Base-by-base conservation (phyloP, 2,888 invertebrate genomes). In the Drepanosiphum platanoidis region DNA sequence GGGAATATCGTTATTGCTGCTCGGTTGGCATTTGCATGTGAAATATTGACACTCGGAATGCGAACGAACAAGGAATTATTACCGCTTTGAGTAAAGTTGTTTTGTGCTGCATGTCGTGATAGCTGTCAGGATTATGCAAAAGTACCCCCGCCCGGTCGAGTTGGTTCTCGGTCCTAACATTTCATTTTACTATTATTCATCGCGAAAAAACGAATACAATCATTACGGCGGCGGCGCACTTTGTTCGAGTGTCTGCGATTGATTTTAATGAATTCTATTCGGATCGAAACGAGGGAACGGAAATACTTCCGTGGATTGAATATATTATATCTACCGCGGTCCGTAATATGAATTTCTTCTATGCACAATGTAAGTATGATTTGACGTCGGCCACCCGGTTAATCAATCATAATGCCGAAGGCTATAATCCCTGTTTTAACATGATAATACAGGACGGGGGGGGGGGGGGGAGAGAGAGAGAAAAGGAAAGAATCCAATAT, bases 361-460 rank as follows among this genome's bases (percentile, higher is more conserved):
- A 30, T 34, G 22, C 15, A 71, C 71, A 71, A 71, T n/a, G n/a
- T 58, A 36, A 34, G 22, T 68, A 79, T 68, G 79, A 79, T 80
- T 46, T 52, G 61, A 72, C 61, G 61, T 61, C 61, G 30, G 39
- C 13, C 22, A 72, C 72, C 11, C 58, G n/a, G 68, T 75, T 75
- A 75, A 74, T 75, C 83, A 75, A 84, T 84, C 75, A 83, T 46
- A 61, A 66, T 32, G 64, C 64, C 46, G 64, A 82, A 72, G 72
- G 30, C 72, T 42, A 64, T 74, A 83, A 74, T 30, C 68, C 68
- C 75, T 32, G 68, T 52, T 84, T 84, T 75, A 75, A 75, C 83
- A 75, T 52, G 52, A 75, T 84, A 75, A 84, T 75, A 75, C 27
- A 27, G 74, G 30, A 61, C 61, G 42, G 42, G 64, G 39, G 42